These are phyloP conservation scores for Punctoribates punctum DNA, from an alignment of 2,888 invertebrate species.

Conservation along the genomic window DNA sequence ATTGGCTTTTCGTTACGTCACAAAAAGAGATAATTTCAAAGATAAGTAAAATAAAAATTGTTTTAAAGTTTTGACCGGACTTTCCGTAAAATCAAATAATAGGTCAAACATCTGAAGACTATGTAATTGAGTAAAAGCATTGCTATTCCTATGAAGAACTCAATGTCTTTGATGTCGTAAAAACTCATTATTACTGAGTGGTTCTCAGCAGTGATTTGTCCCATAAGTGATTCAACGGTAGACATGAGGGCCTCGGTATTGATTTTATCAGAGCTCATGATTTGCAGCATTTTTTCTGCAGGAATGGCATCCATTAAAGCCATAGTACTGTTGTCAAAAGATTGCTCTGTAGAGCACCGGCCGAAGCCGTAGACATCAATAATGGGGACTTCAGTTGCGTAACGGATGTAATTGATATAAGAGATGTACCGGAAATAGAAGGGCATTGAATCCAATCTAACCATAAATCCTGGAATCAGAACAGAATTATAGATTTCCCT, in stretches of 20 bases:
- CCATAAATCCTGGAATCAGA: background rate
- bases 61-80: conserved; percentile 50
- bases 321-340: background rate
- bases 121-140: background rate
- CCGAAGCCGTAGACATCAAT: background rate
- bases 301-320: background rate
- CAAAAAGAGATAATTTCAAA: no score
- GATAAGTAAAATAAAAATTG: no score
- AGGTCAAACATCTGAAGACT: background rate
- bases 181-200: background rate
- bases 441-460: background rate
- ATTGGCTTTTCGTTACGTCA: no score
- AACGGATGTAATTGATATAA: background rate
- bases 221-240: background rate
- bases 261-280: background rate
- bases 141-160: background rate
- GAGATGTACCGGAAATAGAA: background rate
- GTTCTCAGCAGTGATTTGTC: background rate
- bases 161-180: background rate
- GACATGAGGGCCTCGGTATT: background rate
- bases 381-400: background rate
- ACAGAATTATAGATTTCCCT: no score
- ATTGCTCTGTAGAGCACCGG: background rate
- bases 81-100: conserved; percentile 46
- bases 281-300: background rate